These are phyloP conservation scores for Taxidea taxus DNA, from an alignment of 2,113 vertebrate species.

Conservation along the genomic window DNA sequence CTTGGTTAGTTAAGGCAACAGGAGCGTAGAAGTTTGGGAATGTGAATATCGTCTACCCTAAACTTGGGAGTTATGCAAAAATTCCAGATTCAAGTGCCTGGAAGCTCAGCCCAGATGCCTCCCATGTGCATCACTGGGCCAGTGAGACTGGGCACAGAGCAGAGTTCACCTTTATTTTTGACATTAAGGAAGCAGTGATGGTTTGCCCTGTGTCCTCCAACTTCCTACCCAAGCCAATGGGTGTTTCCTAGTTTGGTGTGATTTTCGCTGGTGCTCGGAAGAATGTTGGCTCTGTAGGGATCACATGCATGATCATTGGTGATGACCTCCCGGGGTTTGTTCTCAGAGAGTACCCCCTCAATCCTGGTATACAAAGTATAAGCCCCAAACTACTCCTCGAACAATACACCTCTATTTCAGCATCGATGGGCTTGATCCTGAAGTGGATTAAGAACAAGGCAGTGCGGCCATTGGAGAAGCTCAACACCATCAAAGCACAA, in stretches of 20 bases:
- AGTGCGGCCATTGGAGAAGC: slow-evolving; percentile 89
- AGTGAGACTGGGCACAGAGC: slow-evolving; percentile 90
- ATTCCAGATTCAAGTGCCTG: slow-evolving; percentile 87
- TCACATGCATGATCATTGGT: slow-evolving; percentile 88
- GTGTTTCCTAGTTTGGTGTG: slow-evolving; percentile 91
- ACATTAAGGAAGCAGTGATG: slow-evolving; percentile 86
- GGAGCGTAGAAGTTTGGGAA: slow-evolving; percentile 91
- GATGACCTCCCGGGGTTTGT: slow-evolving; percentile 89
- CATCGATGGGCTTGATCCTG: slow-evolving; percentile 93
- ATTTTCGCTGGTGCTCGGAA: slow-evolving; percentile 92
- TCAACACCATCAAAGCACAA: slow-evolving; percentile 90
- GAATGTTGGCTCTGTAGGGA: slow-evolving; percentile 88
- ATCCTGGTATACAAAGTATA: slow-evolving; percentile 90
- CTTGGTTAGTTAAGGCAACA: slow-evolving; percentile 88
- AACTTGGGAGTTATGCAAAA: slow-evolving; percentile 85
- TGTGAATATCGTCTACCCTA: slow-evolving; percentile 86
- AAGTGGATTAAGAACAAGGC: slow-evolving; percentile 96
- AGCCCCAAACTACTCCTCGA: slow-evolving; percentile 85
- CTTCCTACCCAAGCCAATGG: slow-evolving; percentile 89
- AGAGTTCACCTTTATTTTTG: slow-evolving; percentile 90
- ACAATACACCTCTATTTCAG: slow-evolving; percentile 88
- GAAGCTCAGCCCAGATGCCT: slow-evolving; percentile 86
- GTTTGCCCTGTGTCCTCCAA: slow-evolving; percentile 92
- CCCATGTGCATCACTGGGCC: slow-evolving; percentile 89
- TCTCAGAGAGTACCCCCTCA: slow-evolving; percentile 87